Evolutionary conservation across 2,797 vertebrate species (phyloP).

Genomic region (Crax fasciolata): DNA sequence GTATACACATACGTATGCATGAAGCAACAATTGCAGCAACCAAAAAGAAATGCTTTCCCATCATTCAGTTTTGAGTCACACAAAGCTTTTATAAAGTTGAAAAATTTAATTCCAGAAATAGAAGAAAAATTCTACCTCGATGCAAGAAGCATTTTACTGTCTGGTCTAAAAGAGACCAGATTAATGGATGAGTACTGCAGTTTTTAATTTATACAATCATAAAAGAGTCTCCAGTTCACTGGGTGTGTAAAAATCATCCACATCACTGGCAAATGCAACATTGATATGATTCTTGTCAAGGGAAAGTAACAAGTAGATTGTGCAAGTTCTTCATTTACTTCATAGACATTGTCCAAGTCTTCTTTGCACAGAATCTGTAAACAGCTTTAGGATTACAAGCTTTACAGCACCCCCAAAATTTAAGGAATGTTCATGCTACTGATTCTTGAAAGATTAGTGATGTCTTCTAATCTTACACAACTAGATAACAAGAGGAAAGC

Average conservation of each 20-base stretch:
- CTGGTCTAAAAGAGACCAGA: background rate
- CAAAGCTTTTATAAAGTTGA: accelerated
- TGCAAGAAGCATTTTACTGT: background rate
- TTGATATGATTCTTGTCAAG: background rate
- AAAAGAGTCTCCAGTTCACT: background rate
- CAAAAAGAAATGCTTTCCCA: background rate
- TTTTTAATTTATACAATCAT: background rate
- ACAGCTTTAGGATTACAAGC: background rate
- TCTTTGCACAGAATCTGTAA: background rate
- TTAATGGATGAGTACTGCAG: background rate
- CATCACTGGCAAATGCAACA: background rate
- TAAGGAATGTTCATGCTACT: background rate
- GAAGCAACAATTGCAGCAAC: background rate
- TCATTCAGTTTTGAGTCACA: background rate
- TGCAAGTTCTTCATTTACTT: background rate
- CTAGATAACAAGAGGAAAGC: background rate
- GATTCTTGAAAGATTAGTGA: background rate
- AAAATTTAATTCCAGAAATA: background rate
- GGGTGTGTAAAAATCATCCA: background rate
- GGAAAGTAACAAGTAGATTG: background rate
- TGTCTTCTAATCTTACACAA: background rate
- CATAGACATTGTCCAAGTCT: background rate
- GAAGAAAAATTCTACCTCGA: background rate
- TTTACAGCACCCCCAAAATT: background rate
- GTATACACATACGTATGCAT: accelerated